These are phyloP conservation scores for Acanthosepion lycidas DNA, from an alignment of 2,888 invertebrate genomes.

Conservation along the genomic window DNA sequence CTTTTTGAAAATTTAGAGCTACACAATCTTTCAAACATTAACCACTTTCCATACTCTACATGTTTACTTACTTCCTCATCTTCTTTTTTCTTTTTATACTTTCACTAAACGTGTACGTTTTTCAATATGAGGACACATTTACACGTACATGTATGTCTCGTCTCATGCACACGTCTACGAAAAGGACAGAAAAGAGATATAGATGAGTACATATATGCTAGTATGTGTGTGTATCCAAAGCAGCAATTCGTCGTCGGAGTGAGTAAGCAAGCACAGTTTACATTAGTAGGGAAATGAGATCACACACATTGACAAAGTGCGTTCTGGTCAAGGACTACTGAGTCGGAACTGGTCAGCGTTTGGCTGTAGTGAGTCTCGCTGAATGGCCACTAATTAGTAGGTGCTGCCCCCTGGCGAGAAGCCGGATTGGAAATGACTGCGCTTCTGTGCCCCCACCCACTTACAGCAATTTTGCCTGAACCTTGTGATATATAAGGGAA, in stretches of 20 bases:
- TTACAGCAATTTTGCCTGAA: not conserved
- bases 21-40: too few species aligned
- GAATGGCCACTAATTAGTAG: not conserved
- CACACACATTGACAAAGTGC: not conserved
- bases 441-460: not conserved
- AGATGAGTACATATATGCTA: not conserved
- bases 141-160: too few species aligned
- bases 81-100: too few species aligned
- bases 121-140: too few species aligned
- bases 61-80: too few species aligned
- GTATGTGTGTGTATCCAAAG: not conserved
- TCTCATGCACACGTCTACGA: too few species aligned
- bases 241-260: not conserved
- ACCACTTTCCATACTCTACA: too few species aligned
- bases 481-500: not conserved
- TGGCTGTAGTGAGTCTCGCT: not conserved
- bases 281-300: not conserved
- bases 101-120: too few species aligned
- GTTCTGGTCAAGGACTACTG: not conserved
- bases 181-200: too few species aligned
- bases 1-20: too few species aligned
- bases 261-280: not conserved
- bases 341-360: not conserved
- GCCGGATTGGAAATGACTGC: not conserved
- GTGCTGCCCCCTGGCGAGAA: slow-evolving; percentile 33